phyloP scores from a whole-genome alignment of 2,113 vertebrate species.

The Bos indicus region DNA sequence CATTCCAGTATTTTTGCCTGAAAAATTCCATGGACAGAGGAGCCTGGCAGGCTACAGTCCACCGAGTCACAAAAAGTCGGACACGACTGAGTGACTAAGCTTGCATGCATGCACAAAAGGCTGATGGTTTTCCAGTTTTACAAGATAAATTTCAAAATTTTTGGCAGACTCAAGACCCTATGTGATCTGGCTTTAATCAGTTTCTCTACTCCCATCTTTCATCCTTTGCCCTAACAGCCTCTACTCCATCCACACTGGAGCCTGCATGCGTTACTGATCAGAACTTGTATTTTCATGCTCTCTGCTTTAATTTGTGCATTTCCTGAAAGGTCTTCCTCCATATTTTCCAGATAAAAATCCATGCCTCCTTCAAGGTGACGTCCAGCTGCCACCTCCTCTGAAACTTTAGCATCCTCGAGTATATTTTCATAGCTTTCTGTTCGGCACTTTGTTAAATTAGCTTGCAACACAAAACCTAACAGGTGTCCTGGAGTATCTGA shows the following conservation, averaged over 20 bases:
- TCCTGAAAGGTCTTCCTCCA: not conserved
- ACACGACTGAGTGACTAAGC: not conserved
- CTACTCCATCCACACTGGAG: not conserved
- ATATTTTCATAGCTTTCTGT: not conserved
- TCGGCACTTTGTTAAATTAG: not conserved
- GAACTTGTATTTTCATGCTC: not conserved
- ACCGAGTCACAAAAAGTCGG: not conserved
- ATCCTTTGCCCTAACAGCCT: not conserved
- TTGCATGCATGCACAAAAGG: not conserved
- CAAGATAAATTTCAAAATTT: not conserved
- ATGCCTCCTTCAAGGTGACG: not conserved
- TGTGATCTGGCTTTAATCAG: not conserved
- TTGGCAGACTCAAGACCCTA: not conserved
- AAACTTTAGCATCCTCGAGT: not conserved
- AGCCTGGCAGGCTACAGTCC: not conserved
- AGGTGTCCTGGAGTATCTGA: not conserved
- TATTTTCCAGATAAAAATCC: not conserved
- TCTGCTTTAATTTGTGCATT: not conserved
- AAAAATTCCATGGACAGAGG: not conserved
- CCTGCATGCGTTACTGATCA: not conserved
- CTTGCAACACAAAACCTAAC: not conserved
- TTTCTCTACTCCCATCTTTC: not conserved
- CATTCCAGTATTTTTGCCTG: not conserved
- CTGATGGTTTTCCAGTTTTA: not conserved
- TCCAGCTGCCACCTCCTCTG: not conserved